Evolutionary conservation across 2,888 invertebrate genomes (phyloP).

Genomic region (Incurvaria masculella): DNA sequence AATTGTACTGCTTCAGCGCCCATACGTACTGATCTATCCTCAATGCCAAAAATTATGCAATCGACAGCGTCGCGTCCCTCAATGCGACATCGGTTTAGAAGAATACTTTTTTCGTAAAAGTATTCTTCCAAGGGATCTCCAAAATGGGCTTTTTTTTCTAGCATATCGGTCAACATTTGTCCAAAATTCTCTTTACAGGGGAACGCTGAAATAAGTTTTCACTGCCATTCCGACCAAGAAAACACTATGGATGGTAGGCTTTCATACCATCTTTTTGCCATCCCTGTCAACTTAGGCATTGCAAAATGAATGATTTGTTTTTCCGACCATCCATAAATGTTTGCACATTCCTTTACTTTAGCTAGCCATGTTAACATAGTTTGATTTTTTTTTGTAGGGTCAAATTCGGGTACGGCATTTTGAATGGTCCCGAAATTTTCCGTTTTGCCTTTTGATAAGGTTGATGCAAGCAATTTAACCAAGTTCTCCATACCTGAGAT

Average conservation of each 20-base stretch:
- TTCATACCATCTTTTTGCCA: constrained; percentile 6
- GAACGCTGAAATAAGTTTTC: constrained; percentile 16
- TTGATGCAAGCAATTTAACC: too few relatives aligned
- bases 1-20: constrained; percentile 8
- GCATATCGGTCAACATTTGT: constrained; percentile 17
- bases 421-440: too few relatives aligned
- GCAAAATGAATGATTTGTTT: not conserved
- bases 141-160: constrained; percentile 11
- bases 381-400: not conserved
- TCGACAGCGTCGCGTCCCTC: constrained; percentile 11
- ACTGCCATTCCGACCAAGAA: constrained; percentile 20
- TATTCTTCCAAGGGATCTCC: constrained; percentile 15
- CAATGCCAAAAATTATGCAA: constrained; percentile 10
- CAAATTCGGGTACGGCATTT: too few relatives aligned
- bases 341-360: not conserved
- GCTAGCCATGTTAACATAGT: not conserved
- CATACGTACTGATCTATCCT: constrained; percentile 6
- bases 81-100: constrained; percentile 12
- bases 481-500: too few relatives aligned
- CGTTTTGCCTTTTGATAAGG: too few relatives aligned
- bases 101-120: constrained; percentile 10
- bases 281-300: not conserved
- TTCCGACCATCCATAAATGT: not conserved
- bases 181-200: constrained; percentile 19
- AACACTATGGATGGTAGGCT: constrained; percentile 15